Evolutionary conservation across 2,113 vertebrate genomes (phyloP), one percentile per base, ranked within the genome.

Genomic region (Chionis minor): DNA sequence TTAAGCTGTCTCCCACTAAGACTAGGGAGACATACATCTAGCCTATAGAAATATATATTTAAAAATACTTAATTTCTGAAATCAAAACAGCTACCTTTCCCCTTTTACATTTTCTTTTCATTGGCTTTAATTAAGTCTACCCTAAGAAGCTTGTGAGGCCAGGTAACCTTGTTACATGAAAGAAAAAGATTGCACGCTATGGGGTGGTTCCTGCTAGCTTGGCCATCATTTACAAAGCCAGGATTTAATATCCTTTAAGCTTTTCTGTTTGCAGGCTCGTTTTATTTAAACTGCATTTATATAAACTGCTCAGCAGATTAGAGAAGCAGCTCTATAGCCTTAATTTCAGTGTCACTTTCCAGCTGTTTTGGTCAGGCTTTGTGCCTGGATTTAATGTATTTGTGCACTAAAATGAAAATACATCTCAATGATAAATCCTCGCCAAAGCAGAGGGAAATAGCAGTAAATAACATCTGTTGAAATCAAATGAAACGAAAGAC

Each of bases 231-330:
- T 97, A 90, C 63, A 97, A 92, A 91, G 66, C 81, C 81, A 81
- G 84, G 56, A 94, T 95, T 97, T 97, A 96, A 94, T 93, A 97
- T 91, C 62, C 40, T 92, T 96, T 91, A 97, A 97, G 86, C 91
- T 83, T 96, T 94, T 94, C 73, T 95, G 28, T 97, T 97, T 94
- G 72, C 79, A 95, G 89, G 81, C 62, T 87, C 49, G 92, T 96
- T 97, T 97, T 97, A 98, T 97, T 96, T 97, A 98, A 96, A 97
- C 90, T 91, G 73, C 94, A 93, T 97, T 93, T 96, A 86, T 97
- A 96, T 91, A 97, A 96, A 97, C 88, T 95, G 90, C 81, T 96
- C 67, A 92, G 74, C 58, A 70, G 63, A 97, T 96, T 97, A 97
- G 95, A 97, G 69, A 90, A 38, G 35, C 86, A 94, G 65, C 94